Base-by-base conservation (phyloP, 2,797 vertebrate species). In the Rhodeus uyekii region DNA sequence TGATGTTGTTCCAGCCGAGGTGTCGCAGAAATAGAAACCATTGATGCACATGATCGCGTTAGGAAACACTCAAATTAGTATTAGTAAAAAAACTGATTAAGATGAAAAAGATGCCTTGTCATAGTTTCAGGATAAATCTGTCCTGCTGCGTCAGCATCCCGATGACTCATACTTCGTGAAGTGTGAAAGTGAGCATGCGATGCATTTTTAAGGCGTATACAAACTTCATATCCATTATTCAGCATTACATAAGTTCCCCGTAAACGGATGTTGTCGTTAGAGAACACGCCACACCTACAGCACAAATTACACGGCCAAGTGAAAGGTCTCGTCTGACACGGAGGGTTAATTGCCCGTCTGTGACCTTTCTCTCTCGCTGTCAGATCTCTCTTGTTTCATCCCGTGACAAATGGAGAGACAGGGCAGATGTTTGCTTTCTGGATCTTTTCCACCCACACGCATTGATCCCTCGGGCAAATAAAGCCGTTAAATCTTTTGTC, bases 311-410 rank as follows among this genome's bases (percentile, higher is more conserved):
- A 68, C 71, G 19, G 72, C 53, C 60, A 29, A 22, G 38, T 39
- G 22, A 85, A 83, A 84, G 79, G 48, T 84, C 67, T 46, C 39
- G 34, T 64, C 74, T 71, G 83, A 65, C 44, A 42, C n/a, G 2
- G 19, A 4, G 39, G 55, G 81, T 80, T 78, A 81, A 81, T 85
- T 78, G 55, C 3, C n/a, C 24, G 8, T 16, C 50, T 44, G 19
- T 78, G 83, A 89, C 80, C 87, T 88, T 88, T 42, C 64, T 83
- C 58, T 55, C 73, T 60, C 69, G 22, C 75, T 73, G 71, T 78
- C 76, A 13, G n/a, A 55, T 69, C 72, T 32, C 22, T 46, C 61
- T 80, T 8, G 22, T 74, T 55, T 80, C 58, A n/a, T 32, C 24
- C 24, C 53, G 53, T 44, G 18, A n/a, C 38, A 44, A 46, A 61